Evolutionary conservation across 2,888 invertebrate species (phyloP).

Genomic region (Piscicola geometra): DNA sequence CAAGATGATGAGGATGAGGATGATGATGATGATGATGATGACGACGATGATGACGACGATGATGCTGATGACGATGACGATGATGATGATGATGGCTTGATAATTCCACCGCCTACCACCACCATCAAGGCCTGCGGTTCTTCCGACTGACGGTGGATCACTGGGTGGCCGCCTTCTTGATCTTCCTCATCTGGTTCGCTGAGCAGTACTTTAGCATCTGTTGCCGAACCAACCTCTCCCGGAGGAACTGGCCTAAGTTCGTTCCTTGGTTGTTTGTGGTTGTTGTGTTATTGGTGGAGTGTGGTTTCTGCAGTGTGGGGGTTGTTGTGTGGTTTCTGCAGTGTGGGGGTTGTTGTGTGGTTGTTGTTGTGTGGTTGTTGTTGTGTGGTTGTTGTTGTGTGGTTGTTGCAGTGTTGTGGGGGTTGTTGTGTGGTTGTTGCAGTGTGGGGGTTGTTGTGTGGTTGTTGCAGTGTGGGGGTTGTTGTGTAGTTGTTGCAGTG

Average conservation of each 20-base stretch:
- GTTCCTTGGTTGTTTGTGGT: neutral
- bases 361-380: too few species aligned
- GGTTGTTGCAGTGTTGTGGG: too few species aligned
- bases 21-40: neutral
- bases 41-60: neutral
- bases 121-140: neutral
- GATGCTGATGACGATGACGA: neutral
- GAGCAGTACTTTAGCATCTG: constrained; percentile 98
- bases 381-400: too few species aligned
- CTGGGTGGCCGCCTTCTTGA: constrained; percentile 95
- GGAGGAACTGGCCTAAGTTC: constrained; percentile 92
- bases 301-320: too few species aligned
- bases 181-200: constrained; percentile 95
- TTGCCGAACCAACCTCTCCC: constrained; percentile 89
- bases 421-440: too few species aligned
- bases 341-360: too few species aligned
- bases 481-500: too few species aligned
- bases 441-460: too few species aligned
- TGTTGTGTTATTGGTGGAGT: too few species aligned
- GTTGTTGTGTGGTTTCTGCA: too few species aligned
- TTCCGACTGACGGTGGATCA: constrained; percentile 62
- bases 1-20: neutral
- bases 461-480: too few species aligned
- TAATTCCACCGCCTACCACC: neutral
- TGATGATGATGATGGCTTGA: too few species aligned